Evolutionary conservation across 2,113 vertebrate species (phyloP).

Genomic region (Heloderma charlesbogerti): DNA sequence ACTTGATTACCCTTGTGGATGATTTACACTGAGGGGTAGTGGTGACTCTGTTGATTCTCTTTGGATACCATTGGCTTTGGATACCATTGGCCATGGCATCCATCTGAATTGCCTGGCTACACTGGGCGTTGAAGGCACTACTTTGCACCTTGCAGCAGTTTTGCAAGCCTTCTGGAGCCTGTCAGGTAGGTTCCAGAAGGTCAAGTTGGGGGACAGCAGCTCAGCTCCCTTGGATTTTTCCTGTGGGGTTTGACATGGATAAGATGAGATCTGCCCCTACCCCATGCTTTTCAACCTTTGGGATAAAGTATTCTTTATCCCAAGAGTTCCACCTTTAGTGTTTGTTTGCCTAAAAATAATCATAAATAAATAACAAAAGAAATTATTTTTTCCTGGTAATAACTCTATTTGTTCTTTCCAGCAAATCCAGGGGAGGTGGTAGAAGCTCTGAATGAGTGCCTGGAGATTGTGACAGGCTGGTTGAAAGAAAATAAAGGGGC

Average conservation of each 20-base stretch:
- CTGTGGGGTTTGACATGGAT: too few species aligned
- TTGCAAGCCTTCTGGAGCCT: background rate
- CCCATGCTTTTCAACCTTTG: background rate
- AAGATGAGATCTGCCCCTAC: too few species aligned
- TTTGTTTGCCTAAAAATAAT: too few species aligned
- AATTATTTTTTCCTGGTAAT: too few species aligned
- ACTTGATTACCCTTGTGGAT: background rate
- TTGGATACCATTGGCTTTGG: background rate
- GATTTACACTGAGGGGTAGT: background rate
- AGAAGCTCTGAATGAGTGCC: background rate
- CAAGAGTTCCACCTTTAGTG: too few species aligned
- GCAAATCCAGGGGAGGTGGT: background rate
- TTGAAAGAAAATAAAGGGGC: background rate
- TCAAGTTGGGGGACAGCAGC: background rate
- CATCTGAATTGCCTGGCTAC: background rate
- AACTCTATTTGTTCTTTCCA: background rate
- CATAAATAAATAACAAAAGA: too few species aligned
- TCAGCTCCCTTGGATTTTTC: background rate
- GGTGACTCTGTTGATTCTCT: background rate
- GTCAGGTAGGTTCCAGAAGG: background rate
- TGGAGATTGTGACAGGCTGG: background rate
- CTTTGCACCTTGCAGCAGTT: background rate
- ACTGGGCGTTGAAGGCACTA: background rate
- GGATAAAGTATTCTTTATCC: too few species aligned
- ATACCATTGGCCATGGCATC: background rate